A percentile compares a stretch with the other conserved stretches of the same genome.
Evolutionary conservation across 2,888 invertebrate genomes (phyloP).

Genomic region (Caenorhabditis sp.): DNA sequence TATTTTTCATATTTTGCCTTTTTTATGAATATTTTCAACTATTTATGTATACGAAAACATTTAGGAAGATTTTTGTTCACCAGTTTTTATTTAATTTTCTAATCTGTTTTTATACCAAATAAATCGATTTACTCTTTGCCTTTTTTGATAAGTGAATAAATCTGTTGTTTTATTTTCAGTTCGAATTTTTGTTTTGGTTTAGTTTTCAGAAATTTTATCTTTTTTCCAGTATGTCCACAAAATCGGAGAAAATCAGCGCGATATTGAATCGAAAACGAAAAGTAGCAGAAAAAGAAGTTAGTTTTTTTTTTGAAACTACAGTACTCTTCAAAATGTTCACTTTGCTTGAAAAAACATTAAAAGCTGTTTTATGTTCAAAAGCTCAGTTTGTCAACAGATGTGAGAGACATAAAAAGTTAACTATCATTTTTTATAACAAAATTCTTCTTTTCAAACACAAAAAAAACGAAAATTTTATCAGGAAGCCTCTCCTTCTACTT

Average conservation of each 20-base stretch:
- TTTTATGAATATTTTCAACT: not conserved
- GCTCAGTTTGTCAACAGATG: too few relatives aligned
- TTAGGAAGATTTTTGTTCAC: not conserved
- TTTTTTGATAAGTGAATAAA: not conserved
- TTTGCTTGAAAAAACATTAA: too few relatives aligned
- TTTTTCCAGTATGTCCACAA: conserved; percentile 16
- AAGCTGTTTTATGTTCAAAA: too few relatives aligned
- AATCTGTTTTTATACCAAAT: not conserved
- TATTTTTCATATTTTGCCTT: too few relatives aligned
- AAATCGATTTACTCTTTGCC: not conserved
- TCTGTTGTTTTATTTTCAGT: too few relatives aligned
- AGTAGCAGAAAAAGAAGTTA: conserved; percentile 5
- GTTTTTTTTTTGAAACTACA: not conserved
- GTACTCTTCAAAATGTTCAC: not conserved
- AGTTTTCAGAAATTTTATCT: not conserved
- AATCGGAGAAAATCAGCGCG: conserved; percentile 30
- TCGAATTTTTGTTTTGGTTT: not conserved
- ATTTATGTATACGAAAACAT: not conserved
- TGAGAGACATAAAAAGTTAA: not conserved
- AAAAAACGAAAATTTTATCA: not conserved
- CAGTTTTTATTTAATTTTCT: not conserved
- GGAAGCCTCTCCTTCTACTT: conserved; percentile 11
- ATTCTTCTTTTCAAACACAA: not conserved
- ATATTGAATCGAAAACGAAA: conserved; percentile 51
- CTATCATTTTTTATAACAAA: not conserved